phyloP scores from a whole-genome alignment of 2,797 vertebrate genomes.

The Trachurus trachurus region DNA sequence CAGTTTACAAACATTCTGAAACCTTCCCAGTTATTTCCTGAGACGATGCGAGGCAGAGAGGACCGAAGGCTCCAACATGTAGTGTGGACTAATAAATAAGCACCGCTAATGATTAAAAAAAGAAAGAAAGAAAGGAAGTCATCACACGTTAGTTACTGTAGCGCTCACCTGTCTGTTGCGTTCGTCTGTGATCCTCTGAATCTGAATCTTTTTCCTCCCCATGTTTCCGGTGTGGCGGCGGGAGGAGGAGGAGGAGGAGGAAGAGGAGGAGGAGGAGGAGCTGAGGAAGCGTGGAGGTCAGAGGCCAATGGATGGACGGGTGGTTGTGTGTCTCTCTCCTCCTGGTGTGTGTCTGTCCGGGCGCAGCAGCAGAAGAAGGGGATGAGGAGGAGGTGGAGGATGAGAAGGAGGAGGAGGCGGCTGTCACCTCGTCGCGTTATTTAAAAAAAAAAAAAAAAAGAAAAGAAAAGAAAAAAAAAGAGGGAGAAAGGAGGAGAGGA shows the following conservation, averaged over 20 bases:
- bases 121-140: not conserved
- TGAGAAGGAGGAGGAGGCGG: slow-evolving; percentile 27
- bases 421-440: slow-evolving; percentile 38
- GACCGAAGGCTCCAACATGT: too few species aligned
- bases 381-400: not conserved
- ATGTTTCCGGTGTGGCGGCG: slow-evolving; percentile 86
- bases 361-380: too few species aligned
- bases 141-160: fast-evolving
- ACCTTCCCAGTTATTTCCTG: too few species aligned
- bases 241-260: slow-evolving; percentile 55
- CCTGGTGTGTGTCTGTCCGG: slow-evolving; percentile 40
- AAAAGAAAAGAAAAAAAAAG: slow-evolving; percentile 32
- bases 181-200: slow-evolving; percentile 98
- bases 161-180: slow-evolving; percentile 95
- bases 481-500: slow-evolving; percentile 74
- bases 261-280: slow-evolving; percentile 34
- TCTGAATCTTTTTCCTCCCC: slow-evolving; percentile 99
- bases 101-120: too few species aligned
- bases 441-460: slow-evolving; percentile 20
- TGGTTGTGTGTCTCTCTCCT: slow-evolving; percentile 42
- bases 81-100: too few species aligned
- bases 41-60: too few species aligned
- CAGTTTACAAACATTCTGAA: too few species aligned
- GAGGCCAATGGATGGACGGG: slow-evolving; percentile 68
- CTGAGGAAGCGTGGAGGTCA: slow-evolving; percentile 57